phyloP scores from a whole-genome alignment of 2,888 invertebrate species.

The Latrodectus hesperus region DNA sequence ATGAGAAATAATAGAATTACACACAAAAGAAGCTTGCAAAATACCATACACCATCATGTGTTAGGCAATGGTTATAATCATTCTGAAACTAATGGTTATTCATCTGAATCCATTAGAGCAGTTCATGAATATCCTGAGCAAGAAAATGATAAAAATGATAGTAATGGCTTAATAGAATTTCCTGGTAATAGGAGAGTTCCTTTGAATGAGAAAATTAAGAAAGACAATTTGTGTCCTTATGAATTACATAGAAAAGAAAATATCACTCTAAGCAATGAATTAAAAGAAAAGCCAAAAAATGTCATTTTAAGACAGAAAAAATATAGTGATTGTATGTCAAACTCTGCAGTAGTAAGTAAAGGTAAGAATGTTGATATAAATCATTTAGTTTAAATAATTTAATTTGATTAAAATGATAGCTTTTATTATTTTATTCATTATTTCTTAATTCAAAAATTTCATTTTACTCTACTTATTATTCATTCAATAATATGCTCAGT shows the following conservation, averaged over 20 bases:
- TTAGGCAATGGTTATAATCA: constrained; percentile 39
- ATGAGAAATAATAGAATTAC: constrained; percentile 19
- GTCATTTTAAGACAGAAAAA: constrained; percentile 56
- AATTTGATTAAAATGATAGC: too few relatives aligned
- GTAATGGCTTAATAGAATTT: constrained; percentile 31
- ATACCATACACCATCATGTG: constrained; percentile 24
- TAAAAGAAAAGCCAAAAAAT: constrained; percentile 24
- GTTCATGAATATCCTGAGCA: neutral
- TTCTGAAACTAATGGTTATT: constrained; percentile 37
- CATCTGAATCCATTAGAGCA: neutral
- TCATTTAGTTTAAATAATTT: neutral
- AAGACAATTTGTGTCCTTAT: neutral
- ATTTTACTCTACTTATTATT: too few relatives aligned
- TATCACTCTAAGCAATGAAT: neutral
- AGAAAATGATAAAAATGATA: constrained; percentile 4
- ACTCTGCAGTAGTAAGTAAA: constrained; percentile 38
- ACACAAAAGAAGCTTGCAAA: constrained; percentile 22
- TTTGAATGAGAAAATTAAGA: constrained; percentile 11
- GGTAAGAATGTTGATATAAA: constrained; percentile 24
- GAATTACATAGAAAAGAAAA: constrained; percentile 7
- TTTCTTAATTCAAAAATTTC: too few relatives aligned
- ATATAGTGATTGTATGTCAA: constrained; percentile 27
- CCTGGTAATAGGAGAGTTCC: constrained; percentile 49
- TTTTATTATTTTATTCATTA: too few relatives aligned
- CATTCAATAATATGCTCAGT: too few relatives aligned